These are phyloP conservation scores for Microchirus variegatus DNA, from an alignment of 2,797 vertebrate genomes.

Conservation along the genomic window DNA sequence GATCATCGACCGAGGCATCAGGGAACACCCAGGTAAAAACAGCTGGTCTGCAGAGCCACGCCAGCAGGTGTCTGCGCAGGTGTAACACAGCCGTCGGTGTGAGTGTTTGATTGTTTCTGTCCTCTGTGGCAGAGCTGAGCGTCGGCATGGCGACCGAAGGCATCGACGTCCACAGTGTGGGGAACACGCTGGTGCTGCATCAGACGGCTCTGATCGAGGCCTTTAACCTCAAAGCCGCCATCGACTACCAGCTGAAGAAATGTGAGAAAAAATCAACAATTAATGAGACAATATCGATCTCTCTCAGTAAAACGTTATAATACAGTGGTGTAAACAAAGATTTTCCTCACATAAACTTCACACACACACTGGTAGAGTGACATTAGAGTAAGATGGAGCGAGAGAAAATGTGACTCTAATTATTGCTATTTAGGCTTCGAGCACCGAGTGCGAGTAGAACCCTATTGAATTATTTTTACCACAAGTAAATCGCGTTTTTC, in stretches of 20 bases:
- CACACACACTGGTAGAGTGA: too few relatives aligned
- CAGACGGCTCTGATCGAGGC: slow-evolving; percentile 93
- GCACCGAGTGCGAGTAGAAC: too few relatives aligned
- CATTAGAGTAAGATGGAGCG: too few relatives aligned
- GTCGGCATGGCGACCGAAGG: slow-evolving; percentile 94
- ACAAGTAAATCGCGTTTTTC: too few relatives aligned
- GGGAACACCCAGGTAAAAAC: slow-evolving; percentile 88
- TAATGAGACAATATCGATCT: too few relatives aligned
- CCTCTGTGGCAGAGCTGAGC: slow-evolving; percentile 82
- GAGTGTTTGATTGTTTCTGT: not conserved
- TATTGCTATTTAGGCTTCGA: too few relatives aligned
- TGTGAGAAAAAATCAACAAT: too few relatives aligned
- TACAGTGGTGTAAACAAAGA: too few relatives aligned
- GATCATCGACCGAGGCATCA: slow-evolving; percentile 90
- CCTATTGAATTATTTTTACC: too few relatives aligned
- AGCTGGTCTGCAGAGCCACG: not conserved
- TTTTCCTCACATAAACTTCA: too few relatives aligned
- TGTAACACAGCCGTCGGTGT: not conserved
- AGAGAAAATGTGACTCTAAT: too few relatives aligned
- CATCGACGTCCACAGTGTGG: slow-evolving; percentile 93
- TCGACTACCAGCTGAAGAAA: slow-evolving; percentile 93
- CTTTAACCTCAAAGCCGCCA: slow-evolving; percentile 96
- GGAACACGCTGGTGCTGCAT: slow-evolving; percentile 93
- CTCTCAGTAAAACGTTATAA: too few relatives aligned
- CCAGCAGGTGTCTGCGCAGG: not conserved